Conservation (phyloP, 2,113 vertebrate species). For the Ammodytes dubius region DNA sequence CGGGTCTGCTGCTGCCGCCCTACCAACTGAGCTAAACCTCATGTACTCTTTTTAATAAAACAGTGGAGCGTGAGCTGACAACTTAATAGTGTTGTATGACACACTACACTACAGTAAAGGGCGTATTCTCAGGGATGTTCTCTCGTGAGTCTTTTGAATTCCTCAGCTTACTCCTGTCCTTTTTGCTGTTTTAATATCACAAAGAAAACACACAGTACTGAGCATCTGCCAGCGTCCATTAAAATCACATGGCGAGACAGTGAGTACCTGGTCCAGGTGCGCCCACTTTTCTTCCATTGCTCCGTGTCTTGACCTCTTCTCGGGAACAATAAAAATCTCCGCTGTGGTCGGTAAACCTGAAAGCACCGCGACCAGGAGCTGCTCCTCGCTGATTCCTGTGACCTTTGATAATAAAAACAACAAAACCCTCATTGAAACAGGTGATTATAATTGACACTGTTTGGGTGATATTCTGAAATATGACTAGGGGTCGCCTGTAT, state of each 20-base stretch:
- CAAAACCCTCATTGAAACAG: conserved; percentile 38
- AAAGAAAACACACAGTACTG: conserved; percentile 11
- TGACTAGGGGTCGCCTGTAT: not conserved
- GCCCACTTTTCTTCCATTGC: conserved; percentile 79
- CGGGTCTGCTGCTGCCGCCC: too few species aligned
- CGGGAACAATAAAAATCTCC: conserved; percentile 90
- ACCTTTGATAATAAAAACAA: conserved; percentile 82
- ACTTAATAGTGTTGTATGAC: not conserved
- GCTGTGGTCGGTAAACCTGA: conserved; percentile 91
- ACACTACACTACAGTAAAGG: conserved; percentile 22
- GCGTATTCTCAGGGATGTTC: conserved; percentile 28
- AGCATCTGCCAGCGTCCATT: conserved; percentile 11
- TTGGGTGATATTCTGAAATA: not conserved
- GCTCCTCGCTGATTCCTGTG: conserved; percentile 87
- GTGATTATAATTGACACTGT: conserved; percentile 11
- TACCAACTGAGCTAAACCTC: too few species aligned
- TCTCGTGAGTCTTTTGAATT: conserved; percentile 12
- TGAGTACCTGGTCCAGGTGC: conserved; percentile 88
- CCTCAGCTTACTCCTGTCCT: not conserved
- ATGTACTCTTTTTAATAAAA: conserved; percentile 16
- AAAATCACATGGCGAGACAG: conserved; percentile 16
- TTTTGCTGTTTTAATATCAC: conserved; percentile 29
- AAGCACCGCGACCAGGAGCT: conserved; percentile 89
- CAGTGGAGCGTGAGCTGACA: conserved; percentile 15
- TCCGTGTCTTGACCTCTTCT: conserved; percentile 78